Evolutionary conservation across 2,797 vertebrate species (phyloP).

Genomic region (Sebastes hubbsi): DNA sequence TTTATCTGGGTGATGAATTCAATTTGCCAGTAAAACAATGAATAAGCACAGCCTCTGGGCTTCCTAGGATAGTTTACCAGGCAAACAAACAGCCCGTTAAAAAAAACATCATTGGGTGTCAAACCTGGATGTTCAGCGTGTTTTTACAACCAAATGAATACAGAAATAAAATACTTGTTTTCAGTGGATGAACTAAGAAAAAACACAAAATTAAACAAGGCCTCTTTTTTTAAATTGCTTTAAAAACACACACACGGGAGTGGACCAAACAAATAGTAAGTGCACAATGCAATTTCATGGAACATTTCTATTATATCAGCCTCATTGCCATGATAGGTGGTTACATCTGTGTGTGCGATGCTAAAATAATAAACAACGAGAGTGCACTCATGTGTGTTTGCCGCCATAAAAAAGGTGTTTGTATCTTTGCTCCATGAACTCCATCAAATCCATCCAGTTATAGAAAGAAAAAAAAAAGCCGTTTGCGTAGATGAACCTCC

Average conservation of each 20-base stretch:
- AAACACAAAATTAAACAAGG: conserved; percentile 14
- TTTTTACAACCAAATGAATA: neutral
- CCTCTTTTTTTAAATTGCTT: neutral
- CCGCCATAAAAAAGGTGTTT: conserved; percentile 31
- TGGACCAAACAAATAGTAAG: conserved; percentile 11
- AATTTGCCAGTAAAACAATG: conserved; percentile 42
- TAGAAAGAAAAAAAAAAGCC: conserved; percentile 19
- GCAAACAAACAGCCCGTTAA: conserved; percentile 11
- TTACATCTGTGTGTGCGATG: conserved; percentile 13
- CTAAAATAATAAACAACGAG: conserved; percentile 13
- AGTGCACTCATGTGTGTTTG: conserved; percentile 14
- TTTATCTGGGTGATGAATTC: conserved; percentile 49
- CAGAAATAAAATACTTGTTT: neutral
- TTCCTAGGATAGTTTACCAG: conserved; percentile 16
- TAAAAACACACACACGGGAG: neutral
- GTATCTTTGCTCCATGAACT: conserved; percentile 45
- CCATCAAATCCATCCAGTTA: conserved; percentile 45
- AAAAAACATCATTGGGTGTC: neutral
- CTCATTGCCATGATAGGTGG: conserved; percentile 12
- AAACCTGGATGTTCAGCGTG: neutral
- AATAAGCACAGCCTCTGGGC: conserved; percentile 13
- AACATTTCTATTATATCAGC: conserved; percentile 45
- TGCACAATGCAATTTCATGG: conserved; percentile 4
- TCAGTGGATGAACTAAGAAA: neutral
- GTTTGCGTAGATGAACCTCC: conserved; percentile 49